Conservation (phyloP, 1,140 invertebrate species). For the Pentalonia nigronervosa region DNA sequence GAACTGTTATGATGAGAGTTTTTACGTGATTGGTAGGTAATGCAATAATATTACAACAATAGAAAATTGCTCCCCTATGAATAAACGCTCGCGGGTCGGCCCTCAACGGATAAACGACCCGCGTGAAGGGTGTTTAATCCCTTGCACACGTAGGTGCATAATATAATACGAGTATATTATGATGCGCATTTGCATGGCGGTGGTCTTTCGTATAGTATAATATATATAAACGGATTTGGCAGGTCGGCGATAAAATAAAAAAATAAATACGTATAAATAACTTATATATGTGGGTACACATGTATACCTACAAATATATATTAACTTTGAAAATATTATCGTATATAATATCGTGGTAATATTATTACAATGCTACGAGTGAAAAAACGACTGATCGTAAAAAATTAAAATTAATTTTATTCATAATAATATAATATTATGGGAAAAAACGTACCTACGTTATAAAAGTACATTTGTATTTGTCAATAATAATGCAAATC, state of each 20-base stretch:
- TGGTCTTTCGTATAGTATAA: background rate
- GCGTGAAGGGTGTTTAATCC: slow-evolving; percentile 5
- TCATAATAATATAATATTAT: too few species aligned
- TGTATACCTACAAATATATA: background rate
- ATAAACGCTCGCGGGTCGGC: background rate
- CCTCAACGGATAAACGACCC: background rate
- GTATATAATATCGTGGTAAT: background rate
- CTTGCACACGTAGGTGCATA: background rate
- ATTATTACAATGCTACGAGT: background rate
- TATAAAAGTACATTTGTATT: background rate
- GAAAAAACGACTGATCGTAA: background rate
- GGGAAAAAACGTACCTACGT: background rate
- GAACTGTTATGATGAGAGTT: background rate
- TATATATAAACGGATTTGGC: background rate
- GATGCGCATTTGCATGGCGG: background rate
- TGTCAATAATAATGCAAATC: slow-evolving; percentile 13
- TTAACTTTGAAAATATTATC: background rate
- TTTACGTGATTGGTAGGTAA: slow-evolving; percentile 19
- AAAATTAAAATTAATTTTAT: background rate
- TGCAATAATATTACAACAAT: background rate
- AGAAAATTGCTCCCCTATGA: background rate
- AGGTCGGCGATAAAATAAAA: background rate
- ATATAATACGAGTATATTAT: background rate
- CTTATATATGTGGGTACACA: background rate
- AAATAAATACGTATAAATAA: background rate